Conservation (phyloP, 1,140 invertebrate genomes). For the Trinorchestia longiramus region DNA sequence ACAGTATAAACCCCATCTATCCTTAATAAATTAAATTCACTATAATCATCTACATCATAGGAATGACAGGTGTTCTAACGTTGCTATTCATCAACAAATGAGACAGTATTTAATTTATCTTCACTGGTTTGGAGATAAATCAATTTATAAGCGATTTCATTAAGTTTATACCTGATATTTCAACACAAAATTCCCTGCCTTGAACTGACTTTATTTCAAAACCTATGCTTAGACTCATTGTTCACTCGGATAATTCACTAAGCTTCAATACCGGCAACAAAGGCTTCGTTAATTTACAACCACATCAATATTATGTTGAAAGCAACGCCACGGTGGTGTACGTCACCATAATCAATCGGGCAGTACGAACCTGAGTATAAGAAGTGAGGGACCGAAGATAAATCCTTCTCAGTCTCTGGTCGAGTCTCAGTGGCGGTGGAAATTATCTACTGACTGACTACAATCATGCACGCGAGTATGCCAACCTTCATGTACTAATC, state of each 20-base stretch:
- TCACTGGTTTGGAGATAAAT: neutral
- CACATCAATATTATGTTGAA: neutral
- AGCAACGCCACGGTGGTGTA: neutral
- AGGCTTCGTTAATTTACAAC: conserved; percentile 1
- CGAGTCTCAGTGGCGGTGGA: too few species aligned
- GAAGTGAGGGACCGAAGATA: too few species aligned
- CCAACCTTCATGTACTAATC: too few species aligned
- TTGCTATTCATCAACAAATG: neutral
- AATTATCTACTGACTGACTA: too few species aligned
- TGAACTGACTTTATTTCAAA: neutral
- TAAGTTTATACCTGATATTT: neutral
- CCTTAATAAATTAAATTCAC: too few species aligned
- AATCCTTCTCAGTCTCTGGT: too few species aligned
- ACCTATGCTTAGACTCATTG: neutral
- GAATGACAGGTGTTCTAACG: neutral
- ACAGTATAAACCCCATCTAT: too few species aligned
- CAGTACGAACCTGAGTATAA: neutral
- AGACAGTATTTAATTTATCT: neutral
- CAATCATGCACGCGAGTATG: too few species aligned
- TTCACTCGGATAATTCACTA: neutral
- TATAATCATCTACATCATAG: neutral
- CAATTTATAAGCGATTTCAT: neutral
- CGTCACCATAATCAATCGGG: neutral
- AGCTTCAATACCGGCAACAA: neutral
- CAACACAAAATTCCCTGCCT: neutral